Percentiles rank a stretch among this genome's conserved stretches.
phyloP scores from a whole-genome alignment of 2,113 vertebrate species.

The Ailurus styani region DNA sequence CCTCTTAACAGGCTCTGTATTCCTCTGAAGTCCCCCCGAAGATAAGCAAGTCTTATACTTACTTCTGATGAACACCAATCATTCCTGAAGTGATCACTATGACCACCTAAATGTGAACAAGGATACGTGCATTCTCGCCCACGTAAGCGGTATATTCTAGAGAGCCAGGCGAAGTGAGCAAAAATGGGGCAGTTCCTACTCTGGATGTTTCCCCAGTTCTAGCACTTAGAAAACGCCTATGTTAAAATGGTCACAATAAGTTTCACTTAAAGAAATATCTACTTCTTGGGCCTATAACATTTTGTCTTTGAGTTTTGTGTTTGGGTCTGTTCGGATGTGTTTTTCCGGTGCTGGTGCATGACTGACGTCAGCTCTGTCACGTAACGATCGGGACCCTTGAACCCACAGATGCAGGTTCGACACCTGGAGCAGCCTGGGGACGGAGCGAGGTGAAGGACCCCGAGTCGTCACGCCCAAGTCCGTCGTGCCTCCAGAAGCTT shows the following conservation, averaged over 20 bases:
- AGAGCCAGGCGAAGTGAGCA: not conserved
- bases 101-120: not conserved
- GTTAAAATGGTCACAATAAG: not conserved
- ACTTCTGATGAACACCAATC: not conserved
- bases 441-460: not conserved
- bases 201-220: not conserved
- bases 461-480: rapidly evolving
- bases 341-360: not conserved
- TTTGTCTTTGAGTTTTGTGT: not conserved
- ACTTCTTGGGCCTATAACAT: not conserved
- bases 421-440: rapidly evolving
- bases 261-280: not conserved
- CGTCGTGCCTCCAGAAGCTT: not conserved
- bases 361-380: not conserved
- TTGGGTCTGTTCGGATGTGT: not conserved
- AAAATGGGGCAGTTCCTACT: not conserved
- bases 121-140: not conserved
- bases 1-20: not conserved
- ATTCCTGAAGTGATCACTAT: not conserved
- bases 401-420: rapidly evolving
- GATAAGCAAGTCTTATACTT: not conserved
- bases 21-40: not conserved
- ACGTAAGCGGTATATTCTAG: not conserved
- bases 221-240: not conserved
- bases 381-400: not conserved